Evolutionary conservation across 2,797 vertebrate genomes (phyloP).

Genomic region (Australoheros facetus): DNA sequence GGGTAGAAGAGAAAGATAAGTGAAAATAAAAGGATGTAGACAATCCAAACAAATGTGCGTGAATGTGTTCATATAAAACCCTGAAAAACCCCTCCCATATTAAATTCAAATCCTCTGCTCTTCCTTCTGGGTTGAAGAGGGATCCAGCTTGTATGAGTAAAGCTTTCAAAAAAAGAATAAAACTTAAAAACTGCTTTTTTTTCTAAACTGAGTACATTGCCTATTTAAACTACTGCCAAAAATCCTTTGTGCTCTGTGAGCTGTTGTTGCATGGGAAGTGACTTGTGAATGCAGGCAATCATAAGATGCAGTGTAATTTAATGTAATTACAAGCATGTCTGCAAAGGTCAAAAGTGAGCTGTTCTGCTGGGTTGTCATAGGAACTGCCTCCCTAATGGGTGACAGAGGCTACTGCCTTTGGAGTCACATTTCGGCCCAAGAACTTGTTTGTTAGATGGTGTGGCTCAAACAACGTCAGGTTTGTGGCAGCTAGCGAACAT

Average conservation of each 20-base stretch:
- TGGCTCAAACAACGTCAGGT: conserved; percentile 7
- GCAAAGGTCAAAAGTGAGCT: conserved; percentile 70
- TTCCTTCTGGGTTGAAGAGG: not conserved
- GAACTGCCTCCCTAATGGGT: conserved; percentile 54
- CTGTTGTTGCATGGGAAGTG: conserved; percentile 35
- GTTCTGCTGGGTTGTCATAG: conserved; percentile 64
- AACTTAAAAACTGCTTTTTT: not conserved
- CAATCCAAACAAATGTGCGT: conserved; percentile 43
- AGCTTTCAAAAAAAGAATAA: not conserved
- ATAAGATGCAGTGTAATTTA: conserved; percentile 59
- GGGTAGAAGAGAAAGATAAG: conserved; percentile 70
- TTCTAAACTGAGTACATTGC: not conserved
- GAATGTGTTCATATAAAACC: conserved; percentile 16
- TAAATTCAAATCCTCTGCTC: conserved; percentile 7
- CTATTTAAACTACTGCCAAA: not conserved
- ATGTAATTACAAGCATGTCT: conserved; percentile 57
- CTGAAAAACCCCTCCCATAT: not conserved
- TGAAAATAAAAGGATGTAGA: conserved; percentile 61
- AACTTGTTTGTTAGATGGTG: conserved; percentile 22
- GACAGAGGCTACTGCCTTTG: conserved; percentile 24
- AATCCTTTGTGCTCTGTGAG: not conserved
- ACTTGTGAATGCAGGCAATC: conserved; percentile 49
- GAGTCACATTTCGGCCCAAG: conserved; percentile 37
- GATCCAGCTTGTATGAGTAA: not conserved
- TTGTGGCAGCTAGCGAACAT: not conserved